phyloP scores from a whole-genome alignment of 1,140 invertebrate genomes.

The Pseudomyrmex gracilis region DNA sequence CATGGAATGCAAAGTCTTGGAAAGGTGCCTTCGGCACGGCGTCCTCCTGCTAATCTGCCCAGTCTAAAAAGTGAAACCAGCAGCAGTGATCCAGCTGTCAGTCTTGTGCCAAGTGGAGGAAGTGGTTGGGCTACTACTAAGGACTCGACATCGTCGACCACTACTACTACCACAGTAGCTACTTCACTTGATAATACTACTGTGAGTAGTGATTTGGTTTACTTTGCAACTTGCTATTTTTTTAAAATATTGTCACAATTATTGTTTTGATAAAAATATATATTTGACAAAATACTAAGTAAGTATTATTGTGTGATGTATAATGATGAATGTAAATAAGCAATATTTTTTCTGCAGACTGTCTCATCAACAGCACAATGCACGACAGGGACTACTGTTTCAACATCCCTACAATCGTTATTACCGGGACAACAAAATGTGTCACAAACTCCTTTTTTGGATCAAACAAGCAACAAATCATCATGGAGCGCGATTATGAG shows the following conservation, averaged over 20 bases:
- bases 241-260: no score
- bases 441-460: slow-evolving; percentile 80
- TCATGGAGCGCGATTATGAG: slow-evolving; percentile 87
- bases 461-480: slow-evolving; percentile 85
- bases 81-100: slow-evolving; percentile 91
- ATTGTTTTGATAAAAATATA: background rate
- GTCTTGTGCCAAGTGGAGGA: slow-evolving; percentile 90
- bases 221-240: no score
- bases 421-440: slow-evolving; percentile 82
- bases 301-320: no score
- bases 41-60: slow-evolving; percentile 98
- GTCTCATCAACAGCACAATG: slow-evolving; percentile 83
- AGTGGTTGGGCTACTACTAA: slow-evolving; percentile 89
- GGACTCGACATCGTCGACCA: slow-evolving; percentile 81
- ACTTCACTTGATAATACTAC: slow-evolving; percentile 80
- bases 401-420: slow-evolving; percentile 81
- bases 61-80: slow-evolving; percentile 97
- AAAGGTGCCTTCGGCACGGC: slow-evolving; percentile 97
- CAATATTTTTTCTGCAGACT: slow-evolving; percentile 70
- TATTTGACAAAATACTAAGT: no score
- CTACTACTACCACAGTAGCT: slow-evolving; percentile 81
- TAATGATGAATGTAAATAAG: no score
- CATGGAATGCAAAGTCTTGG: slow-evolving; percentile 99
- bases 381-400: slow-evolving; percentile 78
- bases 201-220: slow-evolving; percentile 69